Evolutionary conservation across 2,113 vertebrate species (phyloP).

Genomic region (Oceanites oceanicus): DNA sequence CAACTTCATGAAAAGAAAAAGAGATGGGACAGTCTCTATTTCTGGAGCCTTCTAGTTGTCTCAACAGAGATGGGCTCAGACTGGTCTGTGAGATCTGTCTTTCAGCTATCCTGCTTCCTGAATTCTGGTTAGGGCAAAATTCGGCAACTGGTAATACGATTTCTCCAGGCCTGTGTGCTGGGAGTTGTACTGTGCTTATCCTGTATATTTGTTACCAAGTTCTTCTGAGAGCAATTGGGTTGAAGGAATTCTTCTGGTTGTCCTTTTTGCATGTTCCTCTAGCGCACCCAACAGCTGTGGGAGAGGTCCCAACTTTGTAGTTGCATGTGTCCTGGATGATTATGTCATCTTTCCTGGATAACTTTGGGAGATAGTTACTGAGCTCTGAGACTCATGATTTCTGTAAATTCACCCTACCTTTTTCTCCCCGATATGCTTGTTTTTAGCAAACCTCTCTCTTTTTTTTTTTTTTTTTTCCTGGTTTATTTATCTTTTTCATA

Average conservation of each 20-base stretch:
- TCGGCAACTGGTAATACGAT: not conserved
- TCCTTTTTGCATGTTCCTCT: not conserved
- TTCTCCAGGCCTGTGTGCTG: not conserved
- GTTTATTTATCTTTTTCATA: not conserved
- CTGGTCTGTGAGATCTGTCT: not conserved
- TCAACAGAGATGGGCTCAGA: not conserved
- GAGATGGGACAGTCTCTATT: not conserved
- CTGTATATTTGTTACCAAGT: not conserved
- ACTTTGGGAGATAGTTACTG: not conserved
- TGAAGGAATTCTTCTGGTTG: not conserved
- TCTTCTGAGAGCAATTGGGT: not conserved
- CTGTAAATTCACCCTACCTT: not conserved
- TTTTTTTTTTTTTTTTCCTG: too few relatives aligned
- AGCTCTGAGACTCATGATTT: not conserved
- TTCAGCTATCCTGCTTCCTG: not conserved
- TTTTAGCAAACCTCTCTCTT: not conserved
- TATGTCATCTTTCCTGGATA: not conserved
- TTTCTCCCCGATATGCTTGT: not conserved
- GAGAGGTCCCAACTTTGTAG: not conserved
- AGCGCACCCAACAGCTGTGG: not conserved
- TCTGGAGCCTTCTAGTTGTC: not conserved
- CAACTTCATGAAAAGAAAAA: not conserved
- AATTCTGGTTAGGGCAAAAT: not conserved
- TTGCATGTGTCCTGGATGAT: accelerated
- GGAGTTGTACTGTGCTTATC: not conserved